phyloP scores from a whole-genome alignment of 2,113 vertebrate species.

The Melierax canorus region DNA sequence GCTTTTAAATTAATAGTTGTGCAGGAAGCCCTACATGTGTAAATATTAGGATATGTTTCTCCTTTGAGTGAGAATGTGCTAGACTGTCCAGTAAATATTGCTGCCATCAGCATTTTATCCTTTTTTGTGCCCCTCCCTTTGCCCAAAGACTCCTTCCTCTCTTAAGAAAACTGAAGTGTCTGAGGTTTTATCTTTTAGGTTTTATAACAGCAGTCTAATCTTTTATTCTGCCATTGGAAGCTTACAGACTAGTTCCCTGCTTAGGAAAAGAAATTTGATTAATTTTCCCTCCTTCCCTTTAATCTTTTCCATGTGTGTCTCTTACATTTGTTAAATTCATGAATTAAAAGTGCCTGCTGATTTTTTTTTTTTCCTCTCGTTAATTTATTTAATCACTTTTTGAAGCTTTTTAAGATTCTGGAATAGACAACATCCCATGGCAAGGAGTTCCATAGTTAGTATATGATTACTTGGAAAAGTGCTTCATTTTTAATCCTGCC shows the following conservation, averaged over 20 bases:
- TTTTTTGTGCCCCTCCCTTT: neutral
- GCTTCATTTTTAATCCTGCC: neutral
- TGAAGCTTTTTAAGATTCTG: neutral
- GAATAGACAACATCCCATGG: neutral
- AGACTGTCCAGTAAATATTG: neutral
- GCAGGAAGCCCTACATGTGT: neutral
- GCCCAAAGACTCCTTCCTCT: neutral
- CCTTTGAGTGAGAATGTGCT: neutral
- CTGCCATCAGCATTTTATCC: neutral
- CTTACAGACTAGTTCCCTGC: neutral
- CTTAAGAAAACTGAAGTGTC: neutral
- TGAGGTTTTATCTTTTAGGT: neutral
- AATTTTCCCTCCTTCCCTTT: neutral
- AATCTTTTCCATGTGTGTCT: neutral
- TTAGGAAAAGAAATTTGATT: neutral
- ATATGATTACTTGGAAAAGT: neutral
- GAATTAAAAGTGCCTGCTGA: neutral
- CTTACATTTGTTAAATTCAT: neutral
- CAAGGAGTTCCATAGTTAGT: neutral
- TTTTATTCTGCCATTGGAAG: neutral
- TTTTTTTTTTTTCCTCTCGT: neutral
- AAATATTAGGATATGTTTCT: slow-evolving; percentile 30
- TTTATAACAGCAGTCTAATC: neutral
- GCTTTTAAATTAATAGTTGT: slow-evolving; percentile 18
- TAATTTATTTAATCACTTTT: neutral